Conservation (phyloP, 2,797 vertebrate species). For the Sebastes diploproa region DNA sequence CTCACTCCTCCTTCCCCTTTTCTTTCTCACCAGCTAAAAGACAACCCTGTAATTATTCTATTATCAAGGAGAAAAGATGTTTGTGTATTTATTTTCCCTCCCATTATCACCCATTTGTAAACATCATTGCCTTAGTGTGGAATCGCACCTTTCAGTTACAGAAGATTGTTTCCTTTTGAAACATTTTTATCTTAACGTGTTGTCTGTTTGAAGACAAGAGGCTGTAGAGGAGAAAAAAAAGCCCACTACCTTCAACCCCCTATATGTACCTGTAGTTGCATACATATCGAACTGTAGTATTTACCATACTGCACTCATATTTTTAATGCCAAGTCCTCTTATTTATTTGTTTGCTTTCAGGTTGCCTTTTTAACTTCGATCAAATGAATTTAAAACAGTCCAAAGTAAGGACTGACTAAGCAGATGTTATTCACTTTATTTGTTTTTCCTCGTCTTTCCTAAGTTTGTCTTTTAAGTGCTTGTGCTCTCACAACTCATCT, state of each 20-base stretch:
- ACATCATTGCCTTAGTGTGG: slow-evolving; percentile 76
- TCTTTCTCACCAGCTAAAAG: slow-evolving; percentile 46
- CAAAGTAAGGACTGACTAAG: neutral
- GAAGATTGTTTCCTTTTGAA: slow-evolving; percentile 62
- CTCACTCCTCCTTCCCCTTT: slow-evolving; percentile 5
- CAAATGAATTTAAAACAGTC: slow-evolving; percentile 13
- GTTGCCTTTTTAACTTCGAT: slow-evolving; percentile 71
- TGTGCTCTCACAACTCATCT: slow-evolving; percentile 26
- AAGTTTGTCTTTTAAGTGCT: slow-evolving; percentile 27
- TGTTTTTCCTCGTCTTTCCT: neutral
- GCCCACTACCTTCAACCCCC: neutral
- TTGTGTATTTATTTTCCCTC: slow-evolving; percentile 71
- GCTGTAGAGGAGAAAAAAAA: slow-evolving; percentile 8
- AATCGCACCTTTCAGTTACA: slow-evolving; percentile 67
- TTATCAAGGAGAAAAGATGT: slow-evolving; percentile 9
- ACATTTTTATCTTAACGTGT: slow-evolving; percentile 48
- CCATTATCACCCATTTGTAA: slow-evolving; percentile 51
- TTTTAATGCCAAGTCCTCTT: slow-evolving; percentile 72
- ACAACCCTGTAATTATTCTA: slow-evolving; percentile 35
- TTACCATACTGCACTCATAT: slow-evolving; percentile 38
- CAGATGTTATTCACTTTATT: neutral
- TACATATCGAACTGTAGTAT: slow-evolving; percentile 34
- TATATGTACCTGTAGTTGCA: slow-evolving; percentile 46
- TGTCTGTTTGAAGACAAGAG: slow-evolving; percentile 61
- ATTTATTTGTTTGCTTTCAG: slow-evolving; percentile 76